Base-by-base conservation (phyloP, 2,113 vertebrate species). In the Verasper variegatus region DNA sequence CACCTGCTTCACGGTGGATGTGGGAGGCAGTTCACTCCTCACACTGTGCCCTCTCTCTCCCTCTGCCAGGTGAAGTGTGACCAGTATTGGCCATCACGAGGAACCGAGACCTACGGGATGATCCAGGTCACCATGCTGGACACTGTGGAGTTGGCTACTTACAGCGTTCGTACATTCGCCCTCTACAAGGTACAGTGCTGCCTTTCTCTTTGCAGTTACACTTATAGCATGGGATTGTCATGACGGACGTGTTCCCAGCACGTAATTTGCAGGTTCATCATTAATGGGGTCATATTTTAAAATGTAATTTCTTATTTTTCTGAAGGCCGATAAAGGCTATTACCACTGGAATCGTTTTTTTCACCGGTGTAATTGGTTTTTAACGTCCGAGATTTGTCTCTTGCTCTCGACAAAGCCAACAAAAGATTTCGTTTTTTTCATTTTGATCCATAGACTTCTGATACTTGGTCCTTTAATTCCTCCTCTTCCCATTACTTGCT, bases 61-160 rank as follows among this genome's bases (percentile, higher is more conserved):
- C 73, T 68, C 78, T 76, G 27, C 0, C 92, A 98, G 97, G 97
- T 98, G 40, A 98, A 98, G 85, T 98, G 97, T 85, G 97, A 98
- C 90, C 97, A 98, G 92, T 98, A 98, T 84, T 98, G 97, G 97
- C 97, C 97, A 0, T 90, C 92, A n/a, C 94, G 97, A 37, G 97
- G 97, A 74, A 95, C 96, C 0, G 97, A 98, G 92, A 98, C 97
- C 55, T 98, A 98, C 0, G 96, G 97, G 68, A 95, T 98, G 95
- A 97, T 98, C 89, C 97, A 98, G 88, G 97, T 98, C 91, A 96
- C 96, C 10, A 92, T 98, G 89, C 83, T 98, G 89, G 97, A 98
- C 90, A 97, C 96, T 0, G 96, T 97, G 1, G 97, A 98, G 85
- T 89, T 98, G 87, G 97, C 97, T 0, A 98, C 97, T 0, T 98